Percentiles rank a stretch among this genome's conserved stretches.
phyloP scores from a whole-genome alignment of 2,113 vertebrate species.

The Peromyscus californicus region DNA sequence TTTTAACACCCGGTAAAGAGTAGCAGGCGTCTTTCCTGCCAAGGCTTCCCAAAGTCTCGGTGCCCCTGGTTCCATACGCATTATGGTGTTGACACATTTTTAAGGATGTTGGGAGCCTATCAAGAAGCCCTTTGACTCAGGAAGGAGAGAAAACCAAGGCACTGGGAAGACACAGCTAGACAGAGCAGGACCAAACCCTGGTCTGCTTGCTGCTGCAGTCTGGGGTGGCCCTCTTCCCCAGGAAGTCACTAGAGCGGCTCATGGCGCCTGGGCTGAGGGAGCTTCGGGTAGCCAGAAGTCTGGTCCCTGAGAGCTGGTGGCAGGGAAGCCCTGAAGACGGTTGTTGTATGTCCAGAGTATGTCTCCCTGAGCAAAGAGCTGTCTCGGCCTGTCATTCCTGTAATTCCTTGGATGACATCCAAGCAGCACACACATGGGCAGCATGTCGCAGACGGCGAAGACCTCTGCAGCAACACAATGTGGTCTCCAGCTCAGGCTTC shows the following conservation, averaged over 20 bases:
- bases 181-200: neutral
- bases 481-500: constrained; percentile 14
- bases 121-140: neutral
- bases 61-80: neutral
- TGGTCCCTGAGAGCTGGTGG: neutral
- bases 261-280: fast-evolving
- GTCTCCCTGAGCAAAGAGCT: constrained; percentile 31
- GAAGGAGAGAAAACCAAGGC: neutral
- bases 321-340: neutral
- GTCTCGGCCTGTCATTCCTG: neutral
- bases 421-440: fast-evolving
- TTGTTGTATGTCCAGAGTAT: neutral
- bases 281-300: neutral
- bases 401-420: neutral
- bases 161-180: neutral
- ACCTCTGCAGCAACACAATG: neutral
- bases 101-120: neutral
- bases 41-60: neutral
- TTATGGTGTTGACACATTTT: neutral
- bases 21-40: neutral
- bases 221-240: neutral
- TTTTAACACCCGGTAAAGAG: constrained; percentile 58
- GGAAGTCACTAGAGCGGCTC: neutral
- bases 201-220: neutral
- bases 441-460: neutral